Base-by-base conservation (phyloP, 2,888 invertebrate genomes). In the Diloba caeruleocephala region DNA sequence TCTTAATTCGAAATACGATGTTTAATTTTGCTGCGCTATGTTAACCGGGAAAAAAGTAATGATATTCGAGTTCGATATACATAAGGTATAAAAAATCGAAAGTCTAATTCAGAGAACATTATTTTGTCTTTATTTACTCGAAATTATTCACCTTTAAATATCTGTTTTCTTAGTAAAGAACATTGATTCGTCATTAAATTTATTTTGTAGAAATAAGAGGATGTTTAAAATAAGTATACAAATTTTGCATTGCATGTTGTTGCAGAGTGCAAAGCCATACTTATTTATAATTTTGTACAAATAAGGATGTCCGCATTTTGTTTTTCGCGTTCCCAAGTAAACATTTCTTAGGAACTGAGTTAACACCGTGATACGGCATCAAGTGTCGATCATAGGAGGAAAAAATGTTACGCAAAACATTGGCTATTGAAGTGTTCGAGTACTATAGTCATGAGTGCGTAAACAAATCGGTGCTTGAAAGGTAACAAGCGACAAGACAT, bases 201-300 rank as follows among this genome's bases (percentile, higher is more conserved):
- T 10, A 13, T 42, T 58, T 41, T 65, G 14, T 2, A 10, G 21
- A 10, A 34, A n/a, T 43, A 34, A 14, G 13, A 49, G 58, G 48
- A 60, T 57, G 58, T 57, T 7, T 57, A 25, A 4, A 36, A 36
- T 21, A n/a, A n/a, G n/a, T 64, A 42, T 46, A 34, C 9, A 39
- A 28, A 5, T 39, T n/a, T 38, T 32, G 26, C 25, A 25, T 13
- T 1, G 13, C 7, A 3, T 15, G 10, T 29, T 28, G 12, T 14
- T 12, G 8, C 19, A 21, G 2, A 7, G 23, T 9, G 15, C 32
- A 61, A 28, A 19, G 1, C 9, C 15, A 25, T 1, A 9, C 10
- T 15, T 51, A 10, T 42, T 39, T 28, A 34, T 6, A 21, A 17
- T 34, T 15, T 50, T 25, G n/a, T 26, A 55, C 15, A 46, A 43